Evolutionary conservation across 2,888 invertebrate species (phyloP), one percentile per base, ranked within the genome.

Genomic region (Brachynemurus nebulosus): DNA sequence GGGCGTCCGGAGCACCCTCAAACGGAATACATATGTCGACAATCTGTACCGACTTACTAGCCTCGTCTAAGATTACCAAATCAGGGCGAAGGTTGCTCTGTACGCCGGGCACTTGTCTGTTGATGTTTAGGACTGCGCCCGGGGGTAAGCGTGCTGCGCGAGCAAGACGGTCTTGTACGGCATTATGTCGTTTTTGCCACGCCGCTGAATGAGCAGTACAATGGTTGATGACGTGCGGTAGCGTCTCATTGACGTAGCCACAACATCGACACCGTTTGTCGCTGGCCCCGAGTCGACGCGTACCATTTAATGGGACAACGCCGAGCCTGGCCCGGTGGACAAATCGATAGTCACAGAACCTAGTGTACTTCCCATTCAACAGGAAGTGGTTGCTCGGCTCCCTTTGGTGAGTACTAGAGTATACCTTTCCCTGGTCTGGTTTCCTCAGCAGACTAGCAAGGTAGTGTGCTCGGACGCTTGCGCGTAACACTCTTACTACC

Each of bases 261-360:
- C 61, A 62, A 1, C 47, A 43, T 39, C 57, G 47, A 46, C 59
- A 58, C 2, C 49, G 23, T 16, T 27, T 45, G 33, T 40, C 30
- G 3, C 46, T 34, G 30, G 37, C 11, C 8, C 47, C 45, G 37
- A 43, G 47, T 16, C 48, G n/a, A 18, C 36, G 42, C 2, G 51
- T 45, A 56, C 53, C 27, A 27, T 27, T 27, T 4, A 27, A 5
- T 27, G 27, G 27, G 5, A 27, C 27, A 5, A 27, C 27, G 40
- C 56, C 51, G n/a, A 59, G 54, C 2, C 58, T 48, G 4, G 59
- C 59, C 0, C 57, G 50, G 50, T 61, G 61, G 12, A 62, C 51
- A 45, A 64, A 64, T 4, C 61, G 52, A 61, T 63, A 65, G 45
- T 64, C 63, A 6, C 57, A 55, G 48, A 61, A 62, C 4, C 59